Conservation (phyloP, 2,113 vertebrate species). For the Columba janthina region DNA sequence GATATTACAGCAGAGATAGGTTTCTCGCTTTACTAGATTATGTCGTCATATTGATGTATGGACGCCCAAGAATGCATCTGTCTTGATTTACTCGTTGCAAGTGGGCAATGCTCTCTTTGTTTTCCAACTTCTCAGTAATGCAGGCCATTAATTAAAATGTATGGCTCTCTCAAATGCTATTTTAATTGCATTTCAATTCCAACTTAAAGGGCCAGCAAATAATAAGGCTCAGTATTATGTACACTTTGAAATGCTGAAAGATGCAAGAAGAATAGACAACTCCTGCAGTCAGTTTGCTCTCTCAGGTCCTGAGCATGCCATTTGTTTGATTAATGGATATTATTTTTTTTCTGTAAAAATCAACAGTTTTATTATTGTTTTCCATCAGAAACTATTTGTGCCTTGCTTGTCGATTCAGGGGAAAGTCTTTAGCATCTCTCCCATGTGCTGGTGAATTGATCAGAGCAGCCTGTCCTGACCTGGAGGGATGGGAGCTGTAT, state of each 20-base stretch:
- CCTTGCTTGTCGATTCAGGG: slow-evolving; percentile 17
- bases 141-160: slow-evolving; percentile 57
- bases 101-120: slow-evolving; percentile 6
- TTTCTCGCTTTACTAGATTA: neutral
- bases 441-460: neutral
- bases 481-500: neutral
- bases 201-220: neutral
- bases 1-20: neutral
- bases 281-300: neutral
- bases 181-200: slow-evolving; percentile 51
- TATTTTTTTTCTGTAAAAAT: slow-evolving; percentile 27
- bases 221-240: neutral
- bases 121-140: slow-evolving; percentile 18
- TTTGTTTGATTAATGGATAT: slow-evolving; percentile 53
- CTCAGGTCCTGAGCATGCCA: neutral
- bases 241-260: neutral
- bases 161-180: slow-evolving; percentile 31
- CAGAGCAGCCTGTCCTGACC: neutral
- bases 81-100: slow-evolving; percentile 34
- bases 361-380: slow-evolving; percentile 36
- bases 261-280: neutral
- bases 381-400: slow-evolving; percentile 4
- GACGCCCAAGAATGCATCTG: neutral
- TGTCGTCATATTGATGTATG: slow-evolving; percentile 9
- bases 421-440: neutral